A percentile compares a stretch with the other conserved stretches of the same genome.
These are phyloP conservation scores for Petrosia ficiformis DNA, from an alignment of 37 sponge, comb jelly and placozoan species.

Conservation along the genomic window DNA sequence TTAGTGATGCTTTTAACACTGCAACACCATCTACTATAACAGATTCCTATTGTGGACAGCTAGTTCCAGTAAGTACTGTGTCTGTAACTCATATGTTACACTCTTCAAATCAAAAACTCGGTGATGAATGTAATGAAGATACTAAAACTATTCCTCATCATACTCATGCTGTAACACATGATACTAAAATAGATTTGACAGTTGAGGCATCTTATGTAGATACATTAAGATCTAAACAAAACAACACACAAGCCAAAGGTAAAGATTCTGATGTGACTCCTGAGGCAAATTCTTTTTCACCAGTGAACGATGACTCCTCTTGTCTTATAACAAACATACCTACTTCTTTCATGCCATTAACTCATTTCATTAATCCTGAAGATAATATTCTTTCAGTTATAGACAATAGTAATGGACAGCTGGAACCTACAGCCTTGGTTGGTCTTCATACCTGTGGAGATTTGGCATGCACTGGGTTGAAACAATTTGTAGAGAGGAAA, in stretches of 20 bases:
- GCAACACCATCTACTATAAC: neutral
- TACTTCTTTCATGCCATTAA: slow-evolving; percentile 8
- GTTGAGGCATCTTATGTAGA: neutral
- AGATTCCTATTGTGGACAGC: too few relatives aligned
- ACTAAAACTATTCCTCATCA: too few relatives aligned
- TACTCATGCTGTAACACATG: neutral
- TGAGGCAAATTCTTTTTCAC: neutral
- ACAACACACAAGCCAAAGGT: neutral
- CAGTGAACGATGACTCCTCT: too few relatives aligned
- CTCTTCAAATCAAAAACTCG: neutral
- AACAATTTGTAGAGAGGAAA: slow-evolving; percentile 1
- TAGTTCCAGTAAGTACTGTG: too few relatives aligned
- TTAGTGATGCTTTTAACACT: neutral
- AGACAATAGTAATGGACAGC: neutral
- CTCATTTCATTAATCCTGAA: neutral
- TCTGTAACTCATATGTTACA: neutral
- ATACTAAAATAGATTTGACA: neutral
- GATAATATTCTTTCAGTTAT: neutral
- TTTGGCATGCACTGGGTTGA: slow-evolving; percentile 20
- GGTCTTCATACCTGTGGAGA: slow-evolving; percentile 68
- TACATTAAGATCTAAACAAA: neutral
- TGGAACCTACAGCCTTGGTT: slow-evolving; percentile 6
- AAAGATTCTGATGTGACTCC: neutral
- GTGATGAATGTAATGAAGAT: neutral
- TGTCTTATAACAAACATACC: neutral